Conservation (phyloP, 2,113 vertebrate genomes). For the Embiotoca jacksoni region DNA sequence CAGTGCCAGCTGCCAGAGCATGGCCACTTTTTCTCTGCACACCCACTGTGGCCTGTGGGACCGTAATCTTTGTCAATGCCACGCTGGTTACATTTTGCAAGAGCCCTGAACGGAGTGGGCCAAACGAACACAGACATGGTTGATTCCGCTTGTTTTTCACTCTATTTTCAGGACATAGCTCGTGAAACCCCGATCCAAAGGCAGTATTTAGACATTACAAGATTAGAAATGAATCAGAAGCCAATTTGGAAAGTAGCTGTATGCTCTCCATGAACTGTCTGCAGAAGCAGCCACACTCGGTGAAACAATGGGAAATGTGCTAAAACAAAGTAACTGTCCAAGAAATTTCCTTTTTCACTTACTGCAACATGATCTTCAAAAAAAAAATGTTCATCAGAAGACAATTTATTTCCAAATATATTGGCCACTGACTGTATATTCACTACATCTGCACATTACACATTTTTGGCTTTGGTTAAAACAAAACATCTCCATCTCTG, state of each 20-base stretch:
- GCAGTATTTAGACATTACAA: constrained; percentile 71
- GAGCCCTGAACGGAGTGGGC: constrained; percentile 62
- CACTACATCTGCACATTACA: constrained; percentile 27
- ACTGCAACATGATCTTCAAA: background rate
- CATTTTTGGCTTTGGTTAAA: constrained; percentile 50
- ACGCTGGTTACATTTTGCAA: constrained; percentile 69
- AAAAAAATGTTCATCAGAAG: constrained; percentile 27
- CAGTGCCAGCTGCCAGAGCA: constrained; percentile 68
- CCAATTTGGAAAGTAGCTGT: constrained; percentile 61
- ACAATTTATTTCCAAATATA: constrained; percentile 2
- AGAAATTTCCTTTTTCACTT: constrained; percentile 29
- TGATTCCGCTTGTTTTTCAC: constrained; percentile 71
- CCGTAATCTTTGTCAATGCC: constrained; percentile 74
- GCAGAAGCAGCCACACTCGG: constrained; percentile 14
- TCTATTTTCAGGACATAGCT: constrained; percentile 72
- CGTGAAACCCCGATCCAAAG: constrained; percentile 64
- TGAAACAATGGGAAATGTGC: constrained; percentile 2
- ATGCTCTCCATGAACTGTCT: constrained; percentile 58
- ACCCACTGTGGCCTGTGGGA: constrained; percentile 79
- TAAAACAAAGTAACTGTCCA: constrained; percentile 9
- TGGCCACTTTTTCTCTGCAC: constrained; percentile 69
- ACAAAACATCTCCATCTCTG: constrained; percentile 44
- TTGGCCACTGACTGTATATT: constrained; percentile 1
- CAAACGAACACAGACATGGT: constrained; percentile 78
- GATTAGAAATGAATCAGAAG: constrained; percentile 70